Evolutionary conservation across 2,797 vertebrate species (phyloP).

Genomic region (Sparus aurata): DNA sequence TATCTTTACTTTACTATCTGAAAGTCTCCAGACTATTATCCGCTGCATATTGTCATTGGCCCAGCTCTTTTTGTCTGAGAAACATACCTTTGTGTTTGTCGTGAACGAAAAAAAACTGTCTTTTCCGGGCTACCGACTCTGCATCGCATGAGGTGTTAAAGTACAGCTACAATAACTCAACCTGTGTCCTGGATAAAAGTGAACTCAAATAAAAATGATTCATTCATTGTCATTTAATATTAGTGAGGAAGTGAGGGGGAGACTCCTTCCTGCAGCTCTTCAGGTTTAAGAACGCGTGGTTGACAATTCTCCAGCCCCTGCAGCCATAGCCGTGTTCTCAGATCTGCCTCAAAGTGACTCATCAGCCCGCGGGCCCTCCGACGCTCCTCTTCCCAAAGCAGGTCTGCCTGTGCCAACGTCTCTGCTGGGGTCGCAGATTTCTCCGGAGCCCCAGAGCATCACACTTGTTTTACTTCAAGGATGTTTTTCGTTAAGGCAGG

Average conservation of each 20-base stretch:
- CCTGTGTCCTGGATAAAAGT: conserved; percentile 45
- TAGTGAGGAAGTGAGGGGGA: conserved; percentile 46
- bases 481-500: conserved; percentile 63
- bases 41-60: conserved; percentile 29
- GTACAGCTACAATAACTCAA: conserved; percentile 43
- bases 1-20: conserved; percentile 61
- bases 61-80: conserved; percentile 30
- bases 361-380: conserved; percentile 64
- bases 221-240: conserved; percentile 70
- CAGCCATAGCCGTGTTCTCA: conserved; percentile 73
- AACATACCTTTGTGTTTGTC: conserved; percentile 22
- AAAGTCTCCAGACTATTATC: conserved; percentile 48
- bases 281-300: conserved; percentile 59
- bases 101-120: neutral
- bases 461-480: conserved; percentile 70
- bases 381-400: conserved; percentile 61
- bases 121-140: conserved; percentile 12
- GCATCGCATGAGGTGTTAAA: conserved; percentile 7
- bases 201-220: conserved; percentile 42
- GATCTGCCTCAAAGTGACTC: conserved; percentile 81
- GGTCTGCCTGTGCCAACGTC: conserved; percentile 64
- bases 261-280: conserved; percentile 57
- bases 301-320: conserved; percentile 74
- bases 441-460: conserved; percentile 65
- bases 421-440: conserved; percentile 70